Conservation (phyloP, 2,888 invertebrate genomes). For the Rugalucina vietnamica region DNA sequence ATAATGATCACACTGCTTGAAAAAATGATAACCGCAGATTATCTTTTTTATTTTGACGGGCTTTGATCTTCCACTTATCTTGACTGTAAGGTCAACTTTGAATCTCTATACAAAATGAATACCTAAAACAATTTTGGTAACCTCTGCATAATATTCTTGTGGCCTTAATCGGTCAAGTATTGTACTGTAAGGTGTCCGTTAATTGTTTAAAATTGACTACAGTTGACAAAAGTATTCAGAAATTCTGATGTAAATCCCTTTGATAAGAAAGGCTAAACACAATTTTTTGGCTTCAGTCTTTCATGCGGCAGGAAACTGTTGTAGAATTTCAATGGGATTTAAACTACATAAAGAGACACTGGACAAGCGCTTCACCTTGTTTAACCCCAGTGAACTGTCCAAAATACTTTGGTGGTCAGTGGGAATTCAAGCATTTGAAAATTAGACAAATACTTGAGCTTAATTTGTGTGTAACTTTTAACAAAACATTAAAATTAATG, state of each 20-base stretch:
- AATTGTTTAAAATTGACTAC: conserved; percentile 11
- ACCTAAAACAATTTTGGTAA: conserved; percentile 1
- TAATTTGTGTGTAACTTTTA: too few species aligned
- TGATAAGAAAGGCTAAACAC: conserved; percentile 2
- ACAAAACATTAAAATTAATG: too few species aligned
- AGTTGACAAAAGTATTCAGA: conserved; percentile 14
- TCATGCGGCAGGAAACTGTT: not conserved
- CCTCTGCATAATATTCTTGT: not conserved
- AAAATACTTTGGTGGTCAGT: not conserved
- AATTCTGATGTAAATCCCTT: not conserved
- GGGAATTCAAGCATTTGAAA: too few species aligned
- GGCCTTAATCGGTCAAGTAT: not conserved
- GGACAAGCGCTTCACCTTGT: conserved; percentile 13
- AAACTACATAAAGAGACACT: conserved; percentile 8
- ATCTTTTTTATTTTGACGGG: not conserved
- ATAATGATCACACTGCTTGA: not conserved
- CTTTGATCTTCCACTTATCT: conserved; percentile 13
- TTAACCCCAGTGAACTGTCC: conserved; percentile 8
- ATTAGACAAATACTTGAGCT: too few species aligned
- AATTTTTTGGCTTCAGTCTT: not conserved
- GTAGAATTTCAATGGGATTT: conserved; percentile 7
- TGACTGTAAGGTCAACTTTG: not conserved
- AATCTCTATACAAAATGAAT: not conserved
- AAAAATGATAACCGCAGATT: not conserved
- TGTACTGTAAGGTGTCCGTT: conserved; percentile 4